These are phyloP conservation scores for Stratiomys singularior DNA, from an alignment of 2,888 invertebrate species.

Conservation along the genomic window DNA sequence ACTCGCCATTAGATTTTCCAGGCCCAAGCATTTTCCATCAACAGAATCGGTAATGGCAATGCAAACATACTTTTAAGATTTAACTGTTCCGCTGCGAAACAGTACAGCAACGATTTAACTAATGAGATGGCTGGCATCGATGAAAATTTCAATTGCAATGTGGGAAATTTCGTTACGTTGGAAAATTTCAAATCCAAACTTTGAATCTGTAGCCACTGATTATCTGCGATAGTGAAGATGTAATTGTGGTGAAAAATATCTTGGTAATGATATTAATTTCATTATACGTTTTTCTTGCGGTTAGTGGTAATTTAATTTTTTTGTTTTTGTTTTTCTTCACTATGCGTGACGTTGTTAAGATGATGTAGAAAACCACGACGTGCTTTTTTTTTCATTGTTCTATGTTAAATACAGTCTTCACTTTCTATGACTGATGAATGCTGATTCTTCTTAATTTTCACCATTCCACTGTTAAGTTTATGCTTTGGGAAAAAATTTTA, in stretches of 20 bases:
- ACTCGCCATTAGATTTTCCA: neutral
- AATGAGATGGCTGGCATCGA: neutral
- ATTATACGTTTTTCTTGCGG: too few species aligned
- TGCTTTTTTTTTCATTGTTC: neutral
- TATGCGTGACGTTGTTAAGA: neutral
- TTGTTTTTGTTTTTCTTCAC: too few species aligned
- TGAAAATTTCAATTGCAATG: too few species aligned
- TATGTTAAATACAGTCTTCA: neutral
- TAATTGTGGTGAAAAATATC: constrained; percentile 4
- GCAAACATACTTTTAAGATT: neutral
- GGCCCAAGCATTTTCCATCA: neutral
- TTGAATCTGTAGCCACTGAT: neutral
- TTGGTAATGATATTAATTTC: too few species aligned
- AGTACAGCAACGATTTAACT: neutral
- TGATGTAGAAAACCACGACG: neutral
- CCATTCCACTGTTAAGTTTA: too few species aligned
- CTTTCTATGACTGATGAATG: constrained; percentile 8
- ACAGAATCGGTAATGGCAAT: neutral
- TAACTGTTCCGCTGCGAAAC: neutral
- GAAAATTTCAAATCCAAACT: neutral
- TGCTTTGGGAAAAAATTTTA: too few species aligned
- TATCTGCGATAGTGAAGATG: neutral
- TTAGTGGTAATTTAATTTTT: too few species aligned
- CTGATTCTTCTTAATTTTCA: too few species aligned
- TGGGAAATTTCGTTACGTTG: too few species aligned